Evolutionary conservation across 1,140 invertebrate species (phyloP).

Genomic region (Sinella curviseta): DNA sequence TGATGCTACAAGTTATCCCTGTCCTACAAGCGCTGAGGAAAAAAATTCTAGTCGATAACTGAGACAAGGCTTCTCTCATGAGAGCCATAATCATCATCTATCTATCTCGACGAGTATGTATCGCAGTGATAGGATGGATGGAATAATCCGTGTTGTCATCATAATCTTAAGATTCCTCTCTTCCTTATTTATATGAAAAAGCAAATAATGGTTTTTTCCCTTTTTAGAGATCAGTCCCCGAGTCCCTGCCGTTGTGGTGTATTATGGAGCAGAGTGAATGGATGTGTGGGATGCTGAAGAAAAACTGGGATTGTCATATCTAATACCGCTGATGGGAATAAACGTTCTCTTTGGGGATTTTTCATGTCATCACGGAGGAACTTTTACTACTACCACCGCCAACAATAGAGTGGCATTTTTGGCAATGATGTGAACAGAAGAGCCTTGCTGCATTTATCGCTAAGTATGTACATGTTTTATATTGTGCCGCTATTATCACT

Average conservation of each 20-base stretch:
- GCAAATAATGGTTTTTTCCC: no score
- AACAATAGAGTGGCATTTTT: background rate
- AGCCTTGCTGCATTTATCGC: no score
- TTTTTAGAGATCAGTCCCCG: no score
- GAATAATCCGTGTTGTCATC: no score
- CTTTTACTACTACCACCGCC: background rate
- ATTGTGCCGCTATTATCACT: no score
- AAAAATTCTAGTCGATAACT: background rate
- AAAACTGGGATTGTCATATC: background rate
- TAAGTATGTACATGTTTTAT: no score
- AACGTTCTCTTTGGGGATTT: background rate
- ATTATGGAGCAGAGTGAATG: no score
- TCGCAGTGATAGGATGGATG: background rate
- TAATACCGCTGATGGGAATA: background rate
- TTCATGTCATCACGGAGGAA: background rate
- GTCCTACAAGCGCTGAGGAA: constrained; percentile 5
- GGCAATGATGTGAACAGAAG: no score
- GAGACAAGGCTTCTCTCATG: background rate
- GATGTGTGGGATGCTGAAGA: no score
- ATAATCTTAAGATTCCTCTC: no score
- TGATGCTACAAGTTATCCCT: constrained; percentile 25
- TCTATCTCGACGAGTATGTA: background rate
- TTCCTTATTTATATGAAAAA: no score
- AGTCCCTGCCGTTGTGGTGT: no score
- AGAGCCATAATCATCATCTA: background rate